Evolutionary conservation across 2,113 vertebrate genomes (phyloP), one percentile per base, ranked within the genome.

Genomic region (Pelecanus crispus): DNA sequence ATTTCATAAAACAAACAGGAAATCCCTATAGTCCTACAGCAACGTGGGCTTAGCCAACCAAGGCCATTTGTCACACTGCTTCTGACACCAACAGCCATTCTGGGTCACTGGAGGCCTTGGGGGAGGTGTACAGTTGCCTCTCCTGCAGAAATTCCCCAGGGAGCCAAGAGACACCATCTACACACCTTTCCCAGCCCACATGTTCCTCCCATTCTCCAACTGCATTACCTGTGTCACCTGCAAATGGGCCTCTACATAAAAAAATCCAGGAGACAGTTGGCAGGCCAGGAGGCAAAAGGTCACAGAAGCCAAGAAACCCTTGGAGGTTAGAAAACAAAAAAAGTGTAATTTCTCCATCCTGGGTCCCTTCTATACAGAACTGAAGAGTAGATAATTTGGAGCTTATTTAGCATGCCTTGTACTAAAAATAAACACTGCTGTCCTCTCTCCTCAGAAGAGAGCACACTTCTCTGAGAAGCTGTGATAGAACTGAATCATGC

Each of bases 111-210:
- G 13, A 85, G 34, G 31, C 42, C 73, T 55, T 32, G 24, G 15
- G 18, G 9, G 4, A 75, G 9, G 11, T 0, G 0, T 8, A 32
- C 16, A 31, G 7, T 5, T 75, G 6, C 45, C 66, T 67, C 50
- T 53, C 21, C 24, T 2, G 5, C 55, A 63, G 66, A 68, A 47
- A 44, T 62, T 73, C 25, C 36, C 22, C 3, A 3, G 7, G 21
- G 13, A 73, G 36, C 4, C 49, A 89, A 31, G 71, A 47, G 21
- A 56, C 17, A 66, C 28, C 34, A 63, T 3, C 31, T 18, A 25
- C 8, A 34, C 19, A 58, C 10, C 36, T 40, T 77, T 47, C 55
- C 55, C 44, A 81, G 20, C 16, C 71, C 52, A n/a, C 0, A 0
- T n/a, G 32, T 50, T 80, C 80, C 29, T 74, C 14, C 22, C 24